Evolutionary conservation across 2,113 vertebrate genomes (phyloP), one percentile per base, ranked within the genome.

Genomic region (Apteryx mantelli): DNA sequence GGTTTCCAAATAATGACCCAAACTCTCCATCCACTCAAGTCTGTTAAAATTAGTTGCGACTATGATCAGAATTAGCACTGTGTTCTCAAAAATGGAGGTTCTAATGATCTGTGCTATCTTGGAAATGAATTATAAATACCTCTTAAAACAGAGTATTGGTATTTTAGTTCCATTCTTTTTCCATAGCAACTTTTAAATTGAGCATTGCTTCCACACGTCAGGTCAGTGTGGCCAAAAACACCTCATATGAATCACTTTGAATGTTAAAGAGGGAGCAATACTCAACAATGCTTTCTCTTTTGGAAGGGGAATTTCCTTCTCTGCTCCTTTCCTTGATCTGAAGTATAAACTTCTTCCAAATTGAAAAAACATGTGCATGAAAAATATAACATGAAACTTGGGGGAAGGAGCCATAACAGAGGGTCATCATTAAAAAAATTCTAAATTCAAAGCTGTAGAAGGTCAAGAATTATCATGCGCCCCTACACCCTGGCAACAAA

Each of bases 381-480:
- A 91, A 96, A 93, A 77, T 64, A 10, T 77, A 89, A 94, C 64
- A 90, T 71, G 85, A 91, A 93, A 91, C 79, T 66, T 75, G 60
- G 70, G 91, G 65, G 66, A 95, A 89, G 56, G 77, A 94, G 82
- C 42, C 9, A 6, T 88, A 94, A 88, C 82, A 91, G 88, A 70
- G 95, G 70, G 76, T 84, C 79, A 90, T 75, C 65, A 64, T 61
- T 86, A 87, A 89, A 95, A 36, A 94, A 94, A 64, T 71, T 56
- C 82, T 86, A 93, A 77, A 60, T 88, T 96, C 91, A 84, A 70
- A 88, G 44, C 60, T 81, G 63, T 38, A 89, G 73, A 91, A 86
- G 55, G 55, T 65, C 86, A 75, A 86, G 50, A 95, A 88, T 17
- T 74, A 66, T 91, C 78, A 74, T 65, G 96, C 58, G 69, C 18